These are phyloP conservation scores for Mugil cephalus DNA, from an alignment of 2,113 vertebrate genomes.

Conservation along the genomic window DNA sequence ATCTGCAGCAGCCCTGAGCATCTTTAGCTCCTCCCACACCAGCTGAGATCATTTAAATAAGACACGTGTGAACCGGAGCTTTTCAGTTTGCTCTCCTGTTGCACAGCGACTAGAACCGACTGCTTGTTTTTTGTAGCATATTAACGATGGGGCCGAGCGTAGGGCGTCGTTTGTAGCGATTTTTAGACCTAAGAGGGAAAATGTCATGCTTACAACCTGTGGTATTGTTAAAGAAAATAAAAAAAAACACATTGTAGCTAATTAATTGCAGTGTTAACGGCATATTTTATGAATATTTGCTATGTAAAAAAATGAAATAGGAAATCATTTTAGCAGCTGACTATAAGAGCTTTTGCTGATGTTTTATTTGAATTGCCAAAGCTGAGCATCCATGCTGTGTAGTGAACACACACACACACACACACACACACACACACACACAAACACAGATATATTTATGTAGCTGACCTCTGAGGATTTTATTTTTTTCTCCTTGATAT, in stretches of 20 bases:
- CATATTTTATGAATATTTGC: constrained; percentile 58
- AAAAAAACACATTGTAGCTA: constrained; percentile 46
- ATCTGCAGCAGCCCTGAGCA: no score
- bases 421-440: constrained; percentile 7
- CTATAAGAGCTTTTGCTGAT: constrained; percentile 52
- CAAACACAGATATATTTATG: constrained; percentile 31
- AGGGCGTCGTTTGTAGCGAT: constrained; percentile 54
- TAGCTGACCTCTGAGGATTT: constrained; percentile 45
- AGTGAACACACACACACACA: constrained; percentile 26
- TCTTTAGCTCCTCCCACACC: no score
- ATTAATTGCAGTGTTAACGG: constrained; percentile 28
- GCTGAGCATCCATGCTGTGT: constrained; percentile 59
- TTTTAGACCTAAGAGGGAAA: constrained; percentile 37
- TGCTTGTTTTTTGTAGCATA: constrained; percentile 66
- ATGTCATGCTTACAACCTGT: constrained; percentile 36
- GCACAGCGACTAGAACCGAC: constrained; percentile 14
- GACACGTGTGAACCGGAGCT: constrained; percentile 4
- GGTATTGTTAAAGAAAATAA: constrained; percentile 29
- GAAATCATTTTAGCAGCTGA: constrained; percentile 47
- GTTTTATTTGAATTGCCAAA: constrained; percentile 61
- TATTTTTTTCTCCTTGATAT: not conserved
- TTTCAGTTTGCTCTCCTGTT: constrained; percentile 36
- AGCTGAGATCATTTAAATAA: not conserved
- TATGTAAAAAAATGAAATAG: constrained; percentile 42
- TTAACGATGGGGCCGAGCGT: constrained; percentile 21